Evolutionary conservation across 2,113 vertebrate genomes (phyloP).

Genomic region (Bujurquina vittata): DNA sequence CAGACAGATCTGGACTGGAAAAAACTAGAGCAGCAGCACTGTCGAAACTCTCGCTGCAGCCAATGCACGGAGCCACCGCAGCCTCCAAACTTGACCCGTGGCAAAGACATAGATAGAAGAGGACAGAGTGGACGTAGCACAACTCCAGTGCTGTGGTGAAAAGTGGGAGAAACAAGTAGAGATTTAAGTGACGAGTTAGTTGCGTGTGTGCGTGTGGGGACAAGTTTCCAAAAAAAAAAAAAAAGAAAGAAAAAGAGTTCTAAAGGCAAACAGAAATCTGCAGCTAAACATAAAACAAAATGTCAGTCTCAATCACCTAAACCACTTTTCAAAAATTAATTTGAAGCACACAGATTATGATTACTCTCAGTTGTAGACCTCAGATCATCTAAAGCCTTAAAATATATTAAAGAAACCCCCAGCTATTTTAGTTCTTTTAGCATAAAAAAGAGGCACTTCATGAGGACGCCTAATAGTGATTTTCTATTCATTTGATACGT

Average conservation of each 20-base stretch:
- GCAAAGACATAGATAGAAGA: constrained; percentile 57
- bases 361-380: constrained; percentile 12
- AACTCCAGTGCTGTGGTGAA: constrained; percentile 14
- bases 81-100: constrained; percentile 47
- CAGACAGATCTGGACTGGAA: constrained; percentile 67
- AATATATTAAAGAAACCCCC: constrained; percentile 26
- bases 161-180: not conserved
- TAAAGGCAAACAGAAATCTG: not conserved
- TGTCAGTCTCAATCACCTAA: not conserved
- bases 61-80: constrained; percentile 19
- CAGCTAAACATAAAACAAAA: not conserved
- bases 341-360: not conserved
- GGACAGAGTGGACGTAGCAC: constrained; percentile 39
- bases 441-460: constrained; percentile 19
- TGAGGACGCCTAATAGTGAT: constrained; percentile 14
- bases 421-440: constrained; percentile 25
- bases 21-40: constrained; percentile 64
- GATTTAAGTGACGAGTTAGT: not conserved
- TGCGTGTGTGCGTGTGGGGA: not conserved
- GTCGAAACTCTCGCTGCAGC: constrained; percentile 31
- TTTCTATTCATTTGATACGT: constrained; percentile 29
- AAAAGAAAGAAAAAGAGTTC: not conserved
- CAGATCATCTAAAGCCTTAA: constrained; percentile 10
- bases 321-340: constrained; percentile 16
- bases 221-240: constrained; percentile 6